Evolutionary conservation across 2,888 invertebrate species (phyloP), one percentile per base, ranked within the genome.

Genomic region (Brassicogethes aeneus): DNA sequence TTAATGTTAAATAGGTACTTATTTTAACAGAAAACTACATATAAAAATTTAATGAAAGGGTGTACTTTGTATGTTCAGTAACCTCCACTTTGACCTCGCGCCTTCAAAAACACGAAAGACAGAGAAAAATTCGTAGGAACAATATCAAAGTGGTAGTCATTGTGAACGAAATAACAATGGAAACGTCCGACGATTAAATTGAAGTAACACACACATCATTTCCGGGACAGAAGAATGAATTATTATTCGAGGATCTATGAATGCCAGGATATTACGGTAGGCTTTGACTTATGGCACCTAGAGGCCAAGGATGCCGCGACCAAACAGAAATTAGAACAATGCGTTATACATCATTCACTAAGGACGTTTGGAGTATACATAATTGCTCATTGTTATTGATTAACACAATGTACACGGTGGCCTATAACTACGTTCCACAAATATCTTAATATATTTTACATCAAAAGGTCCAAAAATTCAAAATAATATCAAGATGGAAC

Each of bases 191-290:
- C 40, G 43, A 45, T 43, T 43, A n/a, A n/a, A 42, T 44, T 35
- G 44, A 47, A 49, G 47, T 46, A n/a, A n/a, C n/a, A n/a, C 43
- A 43, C 50, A 47, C 47, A 47, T 50, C 50, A 50, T 50, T 50
- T 50, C 50, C 47, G 23, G 23, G 23, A 23, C 5, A 23, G 23
- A 23, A 7, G 23, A 23, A 23, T 23, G 23, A 23, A 23, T 23
- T 23, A n/a, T n/a, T n/a, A 23, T 23, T 7, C 10, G 23, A 23
- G 23, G 23, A 23, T 23, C 5, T 23, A 7, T 23, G 23, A 23
- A 23, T 23, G 23, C 23, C 23, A 23, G 23, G 23, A 23, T 23
- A 23, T 23, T 23, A 23, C 23, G 10, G 23, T 23, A 23, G 23
- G 23, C 10, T 10, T 23, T 23, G 23, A 23, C 23, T 23, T 23